Evolutionary conservation across 2,888 invertebrate genomes (phyloP), one percentile per base, ranked within the genome.

Genomic region (Morpho helenor): DNA sequence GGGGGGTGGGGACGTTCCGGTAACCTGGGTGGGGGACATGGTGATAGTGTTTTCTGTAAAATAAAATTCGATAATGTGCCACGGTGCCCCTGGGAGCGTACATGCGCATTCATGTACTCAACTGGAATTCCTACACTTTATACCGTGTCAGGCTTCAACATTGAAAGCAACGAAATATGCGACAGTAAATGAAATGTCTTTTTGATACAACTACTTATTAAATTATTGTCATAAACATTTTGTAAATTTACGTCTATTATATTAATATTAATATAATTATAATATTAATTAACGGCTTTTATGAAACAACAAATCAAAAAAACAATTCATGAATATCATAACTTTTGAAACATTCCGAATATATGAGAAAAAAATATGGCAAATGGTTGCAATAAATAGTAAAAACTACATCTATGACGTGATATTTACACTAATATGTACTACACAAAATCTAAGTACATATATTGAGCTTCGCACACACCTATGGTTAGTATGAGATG

Each of bases 31-130:
- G 87, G 87, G 72, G 79, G 70, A 69, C 81, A 78, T 77, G 87
- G 84, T 71, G 88, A 81, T 80, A 85, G 73, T 77, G 87, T 87
- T 77, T 81, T 87, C 89, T 90, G 89, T 75, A 88, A 90, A 87
- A 84, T 71, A 85, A 87, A 87, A 85, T 77, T 65, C 66, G 57
- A 86, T 82, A 78, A 82, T 87, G 87, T 84, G 87, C 85, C 81
- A 82, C 79, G 71, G 82, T 81, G 87, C 86, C 77, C 82, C 80
- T 80, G 77, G 66, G 79, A 78, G 79, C 79, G 70, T 68, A 70
- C 82, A 83, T 67, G 62, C 62, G 59, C 61, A 64, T 60, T 48
- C 62, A 57, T 57, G 51, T 49, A 62, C 63, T 16, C 16, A 16
- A 16, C 1, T 16, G 16, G 57, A 40, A 46, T 45, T 50, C 55